Conservation (phyloP, 2,888 invertebrate genomes). For the Pachliopta kotzebuea region DNA sequence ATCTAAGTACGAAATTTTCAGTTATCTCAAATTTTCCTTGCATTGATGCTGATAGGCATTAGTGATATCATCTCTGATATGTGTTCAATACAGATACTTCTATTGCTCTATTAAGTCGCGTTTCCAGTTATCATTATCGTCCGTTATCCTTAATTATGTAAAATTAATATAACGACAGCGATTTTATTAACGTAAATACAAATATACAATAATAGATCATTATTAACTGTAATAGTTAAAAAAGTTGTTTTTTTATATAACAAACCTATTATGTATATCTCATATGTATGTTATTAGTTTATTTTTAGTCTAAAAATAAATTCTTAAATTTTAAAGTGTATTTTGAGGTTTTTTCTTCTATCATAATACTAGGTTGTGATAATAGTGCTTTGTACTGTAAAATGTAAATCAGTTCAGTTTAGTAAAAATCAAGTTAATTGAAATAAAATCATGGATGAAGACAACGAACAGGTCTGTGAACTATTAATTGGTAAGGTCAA, state of each 20-base stretch:
- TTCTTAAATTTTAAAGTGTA: no score
- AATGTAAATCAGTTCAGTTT: neutral
- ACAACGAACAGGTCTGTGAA: slow-evolving; percentile 50
- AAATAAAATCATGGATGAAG: slow-evolving; percentile 40
- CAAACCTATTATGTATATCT: no score
- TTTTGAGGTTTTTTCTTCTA: neutral
- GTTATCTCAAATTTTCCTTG: slow-evolving; percentile 46
- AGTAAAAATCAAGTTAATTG: neutral
- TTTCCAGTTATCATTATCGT: slow-evolving; percentile 18
- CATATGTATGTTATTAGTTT: no score
- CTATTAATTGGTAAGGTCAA: slow-evolving; percentile 33
- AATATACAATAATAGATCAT: no score
- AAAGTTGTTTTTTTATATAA: no score
- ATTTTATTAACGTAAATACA: slow-evolving; percentile 3
- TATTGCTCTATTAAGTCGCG: slow-evolving; percentile 6
- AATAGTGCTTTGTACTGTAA: neutral
- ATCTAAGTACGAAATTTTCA: slow-evolving; percentile 35
- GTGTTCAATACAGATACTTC: slow-evolving; percentile 7
- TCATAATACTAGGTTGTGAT: neutral
- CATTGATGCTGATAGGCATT: slow-evolving; percentile 41
- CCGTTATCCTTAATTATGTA: slow-evolving; percentile 8
- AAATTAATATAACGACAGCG: slow-evolving; percentile 1
- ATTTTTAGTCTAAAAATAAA: no score
- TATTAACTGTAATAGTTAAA: no score
- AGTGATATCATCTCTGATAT: slow-evolving; percentile 36